A percentile compares a stretch with the other conserved stretches of the same genome.
These are phyloP conservation scores for Eutolmus rufibarbis DNA, from an alignment of 2,888 invertebrate genomes.

Conservation along the genomic window DNA sequence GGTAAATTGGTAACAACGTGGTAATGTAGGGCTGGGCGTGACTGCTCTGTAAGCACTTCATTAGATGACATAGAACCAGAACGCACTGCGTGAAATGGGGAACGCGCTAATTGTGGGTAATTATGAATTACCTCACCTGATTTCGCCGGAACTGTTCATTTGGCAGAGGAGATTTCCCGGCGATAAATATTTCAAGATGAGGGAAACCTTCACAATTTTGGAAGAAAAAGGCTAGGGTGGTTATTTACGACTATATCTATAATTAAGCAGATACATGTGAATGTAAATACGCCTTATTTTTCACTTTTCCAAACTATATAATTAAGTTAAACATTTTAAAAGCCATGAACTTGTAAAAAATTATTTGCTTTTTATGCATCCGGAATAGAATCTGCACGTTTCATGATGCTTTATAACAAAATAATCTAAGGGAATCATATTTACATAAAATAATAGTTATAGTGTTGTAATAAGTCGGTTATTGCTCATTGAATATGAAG, in stretches of 20 bases:
- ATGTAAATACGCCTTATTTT: not conserved
- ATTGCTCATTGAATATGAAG: too few species aligned
- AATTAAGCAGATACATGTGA: not conserved
- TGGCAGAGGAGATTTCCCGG: not conserved
- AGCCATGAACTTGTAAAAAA: not conserved
- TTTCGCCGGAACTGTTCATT: conserved; percentile 23
- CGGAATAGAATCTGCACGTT: not conserved
- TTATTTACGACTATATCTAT: not conserved
- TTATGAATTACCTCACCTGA: conserved; percentile 2
- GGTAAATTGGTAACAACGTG: not conserved
- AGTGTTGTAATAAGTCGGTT: too few species aligned
- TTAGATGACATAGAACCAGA: conserved; percentile 16
- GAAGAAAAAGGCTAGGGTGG: not conserved
- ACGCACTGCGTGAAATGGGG: not conserved
- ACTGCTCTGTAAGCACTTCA: conserved; percentile 9
- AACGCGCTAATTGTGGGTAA: not conserved
- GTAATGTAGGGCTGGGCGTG: not conserved
- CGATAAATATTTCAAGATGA: not conserved
- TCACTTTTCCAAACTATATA: not conserved
- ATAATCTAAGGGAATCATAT: too few species aligned
- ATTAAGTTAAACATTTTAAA: not conserved
- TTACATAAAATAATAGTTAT: too few species aligned
- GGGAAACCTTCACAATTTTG: not conserved
- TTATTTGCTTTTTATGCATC: not conserved
- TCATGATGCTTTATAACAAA: too few species aligned